Evolutionary conservation across 2,113 vertebrate genomes (phyloP), one percentile per base, ranked within the genome.

Genomic region (Hiodon alosoides): DNA sequence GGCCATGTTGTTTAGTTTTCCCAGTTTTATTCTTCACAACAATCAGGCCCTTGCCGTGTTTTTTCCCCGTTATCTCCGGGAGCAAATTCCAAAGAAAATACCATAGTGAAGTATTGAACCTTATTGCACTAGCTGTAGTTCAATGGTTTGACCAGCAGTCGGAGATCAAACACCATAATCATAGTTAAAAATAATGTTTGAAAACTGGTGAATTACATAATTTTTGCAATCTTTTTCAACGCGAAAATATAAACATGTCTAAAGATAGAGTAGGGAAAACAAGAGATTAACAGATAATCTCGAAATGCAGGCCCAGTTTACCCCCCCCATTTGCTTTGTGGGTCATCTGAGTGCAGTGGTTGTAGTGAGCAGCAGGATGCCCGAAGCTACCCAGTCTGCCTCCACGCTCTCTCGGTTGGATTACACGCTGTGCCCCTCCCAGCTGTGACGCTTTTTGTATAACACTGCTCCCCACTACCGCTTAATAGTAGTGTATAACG

Each of bases 271-370:
- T 2, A 53, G 9, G 58, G 58, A 69, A 48, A 67, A 31, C 14
- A 16, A n/a, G 47, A 31, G 58, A 62, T 4, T 4, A 5, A 17
- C 17, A 16, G 7, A 9, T 67, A 3, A 48, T 64, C 73, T 50
- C 8, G 11, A 14, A 46, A 67, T 10, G 7, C 53, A 13, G 14
- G n/a, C 50, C 8, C 51, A 55, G 5, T 59, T 4, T 16, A 70
- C 52, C n/a, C 16, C 75, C 2, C 71, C 50, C 31, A 77, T 52
- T 3, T 69, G 14, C 80, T 78, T 83, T 89, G 77, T 89, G 79
- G 89, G 86, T 88, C 86, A 88, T 71, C 72, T 58, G 71, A 79
- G 76, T 85, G 75, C 71, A 83, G 73, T 83, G 69, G 74, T 84
- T 80, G 81, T 81, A 74, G 76, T 81, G 79, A 83, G 76, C 79